A percentile compares a stretch with the other conserved stretches of the same genome.
Conservation (phyloP, 2,113 vertebrate genomes). For the Apodemus sylvaticus region DNA sequence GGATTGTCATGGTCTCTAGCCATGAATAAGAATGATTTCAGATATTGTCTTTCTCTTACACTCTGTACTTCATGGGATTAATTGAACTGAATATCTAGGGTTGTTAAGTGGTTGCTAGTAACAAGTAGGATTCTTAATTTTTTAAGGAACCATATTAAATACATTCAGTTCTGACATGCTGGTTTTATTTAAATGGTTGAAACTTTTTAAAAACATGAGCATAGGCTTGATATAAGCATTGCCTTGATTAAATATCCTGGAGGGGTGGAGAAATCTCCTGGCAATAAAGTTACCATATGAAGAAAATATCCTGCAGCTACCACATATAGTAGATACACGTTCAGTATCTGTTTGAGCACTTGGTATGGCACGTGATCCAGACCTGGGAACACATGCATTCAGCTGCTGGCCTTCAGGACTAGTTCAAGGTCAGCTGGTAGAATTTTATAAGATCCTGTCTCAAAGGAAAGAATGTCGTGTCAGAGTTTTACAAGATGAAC, state of each 20-base stretch:
- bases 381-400: too few relatives aligned
- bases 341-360: not conserved
- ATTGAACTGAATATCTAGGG: constrained; percentile 81
- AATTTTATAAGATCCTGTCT: not conserved
- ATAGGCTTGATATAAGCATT: too few relatives aligned
- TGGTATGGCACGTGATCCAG: not conserved
- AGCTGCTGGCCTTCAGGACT: not conserved
- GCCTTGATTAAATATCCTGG: constrained; percentile 34
- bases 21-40: constrained; percentile 88
- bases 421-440: not conserved
- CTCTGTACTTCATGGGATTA: constrained; percentile 85
- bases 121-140: constrained; percentile 75
- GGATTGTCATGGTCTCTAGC: constrained; percentile 82
- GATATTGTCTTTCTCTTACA: constrained; percentile 82
- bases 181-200: constrained; percentile 43
- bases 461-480: not conserved
- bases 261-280: not conserved
- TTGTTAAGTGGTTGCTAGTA: constrained; percentile 77
- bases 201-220: not conserved
- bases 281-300: constrained; percentile 29
- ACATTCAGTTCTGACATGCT: not conserved
- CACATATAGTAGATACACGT: not conserved
- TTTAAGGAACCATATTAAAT: constrained; percentile 40
- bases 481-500: not conserved
- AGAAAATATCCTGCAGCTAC: not conserved